Conservation (phyloP, 1,140 invertebrate genomes). For the Phthorimaea operculella region DNA sequence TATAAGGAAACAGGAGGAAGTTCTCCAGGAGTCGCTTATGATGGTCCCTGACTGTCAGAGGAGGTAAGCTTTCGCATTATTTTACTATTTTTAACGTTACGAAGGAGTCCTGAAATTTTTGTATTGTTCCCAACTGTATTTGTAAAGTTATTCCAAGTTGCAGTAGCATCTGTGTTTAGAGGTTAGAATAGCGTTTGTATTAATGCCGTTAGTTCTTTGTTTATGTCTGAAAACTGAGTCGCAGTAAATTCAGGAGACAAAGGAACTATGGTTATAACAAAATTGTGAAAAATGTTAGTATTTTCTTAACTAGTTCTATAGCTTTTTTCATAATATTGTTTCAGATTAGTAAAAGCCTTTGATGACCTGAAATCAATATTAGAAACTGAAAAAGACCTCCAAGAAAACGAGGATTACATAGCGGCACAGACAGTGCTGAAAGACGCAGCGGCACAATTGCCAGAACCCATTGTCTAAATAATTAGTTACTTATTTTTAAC, state of each 20-base stretch:
- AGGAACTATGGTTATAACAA: too few relatives aligned
- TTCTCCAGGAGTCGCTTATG: slow-evolving; percentile 87
- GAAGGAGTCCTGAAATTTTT: too few relatives aligned
- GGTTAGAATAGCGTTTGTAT: too few relatives aligned
- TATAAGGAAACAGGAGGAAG: slow-evolving; percentile 88
- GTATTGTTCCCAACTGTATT: too few relatives aligned
- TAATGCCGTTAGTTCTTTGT: too few relatives aligned
- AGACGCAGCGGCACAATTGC: slow-evolving; percentile 76
- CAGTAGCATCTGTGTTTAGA: too few relatives aligned
- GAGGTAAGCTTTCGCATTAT: slow-evolving; percentile 42
- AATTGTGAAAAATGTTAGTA: too few relatives aligned
- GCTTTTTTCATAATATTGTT: slow-evolving; percentile 15
- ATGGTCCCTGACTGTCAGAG: slow-evolving; percentile 91
- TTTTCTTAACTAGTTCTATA: too few relatives aligned
- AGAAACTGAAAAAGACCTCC: slow-evolving; percentile 79
- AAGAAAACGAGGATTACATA: slow-evolving; percentile 78
- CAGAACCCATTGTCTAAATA: slow-evolving; percentile 27
- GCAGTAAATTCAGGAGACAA: too few relatives aligned
- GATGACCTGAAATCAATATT: slow-evolving; percentile 80
- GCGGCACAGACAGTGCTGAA: slow-evolving; percentile 76
- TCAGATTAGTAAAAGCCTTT: slow-evolving; percentile 78
- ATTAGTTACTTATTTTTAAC: slow-evolving; percentile 24
- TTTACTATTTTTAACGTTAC: too few relatives aligned
- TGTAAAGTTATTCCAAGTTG: too few relatives aligned
- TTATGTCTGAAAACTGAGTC: too few relatives aligned